Base-by-base conservation (phyloP, 2,797 vertebrate genomes). In the Phalloptychus januarius region DNA sequence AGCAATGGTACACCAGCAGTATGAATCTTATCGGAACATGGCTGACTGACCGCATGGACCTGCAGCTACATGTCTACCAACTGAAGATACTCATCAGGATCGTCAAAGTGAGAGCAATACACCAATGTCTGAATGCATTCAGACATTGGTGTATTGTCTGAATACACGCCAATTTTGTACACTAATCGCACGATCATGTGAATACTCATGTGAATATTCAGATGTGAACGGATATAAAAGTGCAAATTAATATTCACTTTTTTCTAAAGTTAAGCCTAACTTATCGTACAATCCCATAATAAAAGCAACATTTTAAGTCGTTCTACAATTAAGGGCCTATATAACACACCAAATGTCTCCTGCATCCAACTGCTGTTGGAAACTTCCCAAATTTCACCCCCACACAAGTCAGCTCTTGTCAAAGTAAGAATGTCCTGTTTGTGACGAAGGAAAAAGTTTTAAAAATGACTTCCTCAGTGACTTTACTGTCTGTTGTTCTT, bases 1-100 rank as follows among this genome's bases (percentile, higher is more conserved):
- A 99, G 98, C 98, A 99, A 99, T 99, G 98, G 98, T 99, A 99
- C 95, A 99, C 96, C 92, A 99, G 98, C 94, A 97, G 97, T 63
- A 99, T 99, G 98, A 99, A 97, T 73, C 96, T 99, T 2, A 77
- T 99, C 84, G 98, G 98, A 85, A 98, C 98, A 50, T 99, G 98
- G 98, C 91, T 99, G 91, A 99, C 98, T 7, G 98, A 99, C 92
- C 97, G 98, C 48, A 98, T 99, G 98, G 98, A 99, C 95, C 95
- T 99, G 77, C 98, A 99, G 94, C 97, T 99, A 76, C 98, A 99
- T 84, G 94, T 99, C 82, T 99, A 99, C 92, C 98, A 99, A 78
- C 95, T 99, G 92, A 99, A 99, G 96, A 99, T 97, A 79, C 97
- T 99, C 91, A 99, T 99, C 95, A 97, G 98, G 94, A 91, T 99